Evolutionary conservation across 2,888 invertebrate genomes (phyloP), one percentile per base, ranked within the genome.

Genomic region (Barypeithes pellucidus): DNA sequence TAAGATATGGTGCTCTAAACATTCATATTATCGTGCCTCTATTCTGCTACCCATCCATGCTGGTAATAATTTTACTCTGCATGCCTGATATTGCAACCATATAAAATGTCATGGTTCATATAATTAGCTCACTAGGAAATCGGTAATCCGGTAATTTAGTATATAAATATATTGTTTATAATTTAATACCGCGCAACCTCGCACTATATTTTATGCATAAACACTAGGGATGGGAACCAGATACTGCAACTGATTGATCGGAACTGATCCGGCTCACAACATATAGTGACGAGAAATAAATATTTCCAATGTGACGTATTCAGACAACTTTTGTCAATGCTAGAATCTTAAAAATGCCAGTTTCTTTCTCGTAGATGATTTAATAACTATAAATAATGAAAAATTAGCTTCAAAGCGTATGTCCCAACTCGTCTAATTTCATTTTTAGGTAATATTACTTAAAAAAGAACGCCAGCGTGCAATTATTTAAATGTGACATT

Each of bases 401-500:
- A n/a, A n/a, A n/a, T n/a, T n/a, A n/a, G n/a, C n/a, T n/a, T n/a
- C n/a, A n/a, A n/a, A n/a, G n/a, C n/a, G n/a, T n/a, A n/a, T n/a
- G n/a, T n/a, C n/a, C n/a, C n/a, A n/a, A n/a, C n/a, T n/a, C n/a
- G n/a, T n/a, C n/a, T n/a, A n/a, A 33, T 8, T 33, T 33, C 33
- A 33, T 33, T 33, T 5, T 4, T 8, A 33, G 8, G 33, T 33
- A 33, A 4, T 5, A 33, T n/a, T n/a, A 33, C 4, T 8, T 33
- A 4, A 33, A 5, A 33, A 5, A 33, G 8, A 33, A 33, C 33
- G 33, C 33, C 52, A 2, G 50, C 36, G 43, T 20, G 24, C 12
- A 9, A 11, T 9, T 18, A 22, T 50, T 39, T 66, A 41, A 66
- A 66, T 24, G 47, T 16, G 45, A 9, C 39, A 18, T 45, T 29